Percentiles rank a stretch among this genome's conserved stretches.
Conservation (phyloP, 2,797 vertebrate species). For the Mormyrus proboscirostris region DNA sequence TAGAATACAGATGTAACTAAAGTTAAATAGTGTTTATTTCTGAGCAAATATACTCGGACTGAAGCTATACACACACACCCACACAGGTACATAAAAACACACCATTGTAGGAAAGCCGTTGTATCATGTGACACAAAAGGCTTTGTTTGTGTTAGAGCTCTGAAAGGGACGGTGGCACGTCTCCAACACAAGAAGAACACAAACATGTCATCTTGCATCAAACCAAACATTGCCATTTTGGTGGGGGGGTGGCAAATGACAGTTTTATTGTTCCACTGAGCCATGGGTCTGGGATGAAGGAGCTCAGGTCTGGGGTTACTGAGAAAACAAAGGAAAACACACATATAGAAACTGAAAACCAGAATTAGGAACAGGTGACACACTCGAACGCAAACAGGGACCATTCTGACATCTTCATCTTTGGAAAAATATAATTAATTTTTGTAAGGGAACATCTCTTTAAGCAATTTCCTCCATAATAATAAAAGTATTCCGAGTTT, state of each 20-base stretch:
- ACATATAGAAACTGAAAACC: neutral
- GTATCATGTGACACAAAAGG: neutral
- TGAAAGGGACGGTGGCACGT: neutral
- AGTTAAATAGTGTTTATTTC: neutral
- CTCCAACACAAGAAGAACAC: neutral
- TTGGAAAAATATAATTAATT: neutral
- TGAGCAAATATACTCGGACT: neutral
- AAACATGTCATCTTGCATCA: neutral
- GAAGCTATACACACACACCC: neutral
- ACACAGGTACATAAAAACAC: neutral
- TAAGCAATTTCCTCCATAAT: neutral
- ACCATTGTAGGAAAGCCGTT: neutral
- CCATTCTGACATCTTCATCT: neutral
- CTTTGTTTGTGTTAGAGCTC: neutral
- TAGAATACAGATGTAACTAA: neutral
- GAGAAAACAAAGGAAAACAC: neutral
- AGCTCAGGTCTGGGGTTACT: neutral
- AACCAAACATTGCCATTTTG: neutral
- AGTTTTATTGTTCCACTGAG: neutral
- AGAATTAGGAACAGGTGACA: neutral
- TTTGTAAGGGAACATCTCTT: neutral
- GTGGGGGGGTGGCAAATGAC: neutral
- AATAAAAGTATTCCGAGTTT: neutral
- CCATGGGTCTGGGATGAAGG: neutral
- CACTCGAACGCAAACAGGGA: neutral